Percentiles rank a stretch among this genome's conserved stretches.
phyloP scores from a whole-genome alignment of 2,113 vertebrate genomes.

The Megalops atlanticus region DNA sequence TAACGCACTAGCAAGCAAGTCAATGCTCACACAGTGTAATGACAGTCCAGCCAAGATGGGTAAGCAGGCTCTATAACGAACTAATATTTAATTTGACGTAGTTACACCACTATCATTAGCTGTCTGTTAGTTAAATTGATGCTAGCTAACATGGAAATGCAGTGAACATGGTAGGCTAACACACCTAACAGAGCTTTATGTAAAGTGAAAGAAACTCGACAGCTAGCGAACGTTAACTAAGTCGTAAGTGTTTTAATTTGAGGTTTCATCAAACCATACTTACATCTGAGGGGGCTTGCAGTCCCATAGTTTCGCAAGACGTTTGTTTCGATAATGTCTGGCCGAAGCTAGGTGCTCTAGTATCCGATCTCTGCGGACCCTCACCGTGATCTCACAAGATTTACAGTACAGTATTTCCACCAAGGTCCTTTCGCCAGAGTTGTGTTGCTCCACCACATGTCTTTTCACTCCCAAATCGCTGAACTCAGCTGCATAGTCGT shows the following conservation, averaged over 20 bases:
- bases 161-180: too few species aligned
- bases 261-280: conserved; percentile 34
- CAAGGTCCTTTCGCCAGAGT: conserved; percentile 36
- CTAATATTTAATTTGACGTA: too few species aligned
- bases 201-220: background rate
- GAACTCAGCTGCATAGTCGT: conserved; percentile 54
- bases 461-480: conserved; percentile 50
- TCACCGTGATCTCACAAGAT: conserved; percentile 58
- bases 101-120: too few species aligned
- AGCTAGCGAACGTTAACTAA: background rate
- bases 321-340: conserved; percentile 53
- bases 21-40: too few species aligned
- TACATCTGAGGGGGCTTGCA: conserved; percentile 43
- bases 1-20: too few species aligned
- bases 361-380: conserved; percentile 53
- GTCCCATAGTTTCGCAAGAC: conserved; percentile 45
- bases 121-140: too few species aligned
- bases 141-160: too few species aligned
- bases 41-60: too few species aligned
- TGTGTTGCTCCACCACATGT: conserved; percentile 45
- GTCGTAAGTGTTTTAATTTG: background rate
- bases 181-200: too few species aligned
- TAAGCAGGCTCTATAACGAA: too few species aligned
- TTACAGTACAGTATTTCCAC: conserved; percentile 55
- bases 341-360: conserved; percentile 56